These are phyloP conservation scores for Belgica antarctica DNA, from an alignment of 2,888 invertebrate species.

Conservation along the genomic window DNA sequence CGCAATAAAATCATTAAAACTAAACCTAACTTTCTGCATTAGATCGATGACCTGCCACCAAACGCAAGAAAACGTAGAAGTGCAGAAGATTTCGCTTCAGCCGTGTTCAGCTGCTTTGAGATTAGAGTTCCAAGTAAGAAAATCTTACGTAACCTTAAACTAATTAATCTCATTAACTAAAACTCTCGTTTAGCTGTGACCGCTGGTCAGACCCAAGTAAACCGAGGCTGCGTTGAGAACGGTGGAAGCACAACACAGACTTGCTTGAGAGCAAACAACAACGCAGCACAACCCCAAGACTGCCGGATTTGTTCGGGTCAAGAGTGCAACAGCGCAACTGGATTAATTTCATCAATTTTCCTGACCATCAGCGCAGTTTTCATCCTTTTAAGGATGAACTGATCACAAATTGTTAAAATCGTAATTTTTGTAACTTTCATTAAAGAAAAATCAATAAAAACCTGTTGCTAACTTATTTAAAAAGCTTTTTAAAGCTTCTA, in stretches of 20 bases:
- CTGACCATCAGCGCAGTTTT: neutral
- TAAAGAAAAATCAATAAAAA: too few relatives aligned
- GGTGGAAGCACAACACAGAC: conserved; percentile 10
- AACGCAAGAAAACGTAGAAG: conserved; percentile 6
- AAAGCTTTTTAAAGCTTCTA: too few relatives aligned
- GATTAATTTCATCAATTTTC: neutral
- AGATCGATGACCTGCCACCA: too few relatives aligned
- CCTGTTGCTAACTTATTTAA: neutral
- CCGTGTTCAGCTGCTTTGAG: conserved; percentile 3
- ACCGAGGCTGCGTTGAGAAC: conserved; percentile 10
- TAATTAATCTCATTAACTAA: neutral
- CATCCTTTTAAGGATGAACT: neutral
- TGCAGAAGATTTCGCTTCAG: neutral
- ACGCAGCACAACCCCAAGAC: neutral
- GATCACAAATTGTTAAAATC: neutral
- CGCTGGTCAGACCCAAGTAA: neutral
- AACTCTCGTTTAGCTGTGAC: neutral
- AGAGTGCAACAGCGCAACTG: neutral
- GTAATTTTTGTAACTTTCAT: neutral
- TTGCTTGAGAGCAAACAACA: neutral
- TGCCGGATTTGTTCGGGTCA: conserved; percentile 3
- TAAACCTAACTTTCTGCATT: too few relatives aligned
- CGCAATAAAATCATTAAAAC: too few relatives aligned
- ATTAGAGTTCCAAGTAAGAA: neutral
- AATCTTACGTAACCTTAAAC: too few relatives aligned